phyloP scores from a whole-genome alignment of 2,888 invertebrate species.

The Leucophenga montana region DNA sequence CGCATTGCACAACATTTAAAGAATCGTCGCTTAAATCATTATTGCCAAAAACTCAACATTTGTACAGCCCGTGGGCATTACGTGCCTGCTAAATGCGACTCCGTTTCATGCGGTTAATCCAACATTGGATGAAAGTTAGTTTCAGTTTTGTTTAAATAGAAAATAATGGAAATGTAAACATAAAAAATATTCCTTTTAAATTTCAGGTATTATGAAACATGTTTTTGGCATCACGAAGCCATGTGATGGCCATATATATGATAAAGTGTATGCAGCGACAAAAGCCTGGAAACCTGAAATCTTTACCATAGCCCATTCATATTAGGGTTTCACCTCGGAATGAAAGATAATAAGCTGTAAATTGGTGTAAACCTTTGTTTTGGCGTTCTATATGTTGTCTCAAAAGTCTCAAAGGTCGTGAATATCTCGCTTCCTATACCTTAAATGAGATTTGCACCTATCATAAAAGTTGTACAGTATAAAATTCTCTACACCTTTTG shows the following conservation, averaged over 20 bases:
- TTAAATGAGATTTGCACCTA: too few species aligned
- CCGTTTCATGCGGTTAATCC: conserved; percentile 57
- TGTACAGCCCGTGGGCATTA: conserved; percentile 53
- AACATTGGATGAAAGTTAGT: conserved; percentile 38
- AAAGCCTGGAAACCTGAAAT: conserved; percentile 45
- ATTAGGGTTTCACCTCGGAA: too few species aligned
- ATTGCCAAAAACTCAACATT: conserved; percentile 50
- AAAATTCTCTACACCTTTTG: too few species aligned
- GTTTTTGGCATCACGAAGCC: conserved; percentile 50
- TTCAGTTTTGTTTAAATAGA: conserved; percentile 23
- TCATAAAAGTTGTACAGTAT: too few species aligned
- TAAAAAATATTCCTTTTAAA: not conserved
- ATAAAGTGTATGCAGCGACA: conserved; percentile 43
- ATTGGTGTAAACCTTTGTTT: too few species aligned
- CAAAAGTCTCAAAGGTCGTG: too few species aligned
- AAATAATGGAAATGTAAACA: conserved; percentile 23
- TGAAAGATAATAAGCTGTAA: too few species aligned
- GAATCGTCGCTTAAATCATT: conserved; percentile 49
- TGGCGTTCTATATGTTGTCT: too few species aligned
- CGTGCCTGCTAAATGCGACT: conserved; percentile 49
- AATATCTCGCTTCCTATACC: too few species aligned
- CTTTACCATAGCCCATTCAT: too few species aligned
- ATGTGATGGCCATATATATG: conserved; percentile 49
- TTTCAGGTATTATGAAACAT: conserved; percentile 29
- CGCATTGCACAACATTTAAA: conserved; percentile 53